Percentiles rank a stretch among this genome's conserved stretches.
phyloP scores from a whole-genome alignment of 2,113 vertebrate genomes.

The Phaethornis superciliosus region DNA sequence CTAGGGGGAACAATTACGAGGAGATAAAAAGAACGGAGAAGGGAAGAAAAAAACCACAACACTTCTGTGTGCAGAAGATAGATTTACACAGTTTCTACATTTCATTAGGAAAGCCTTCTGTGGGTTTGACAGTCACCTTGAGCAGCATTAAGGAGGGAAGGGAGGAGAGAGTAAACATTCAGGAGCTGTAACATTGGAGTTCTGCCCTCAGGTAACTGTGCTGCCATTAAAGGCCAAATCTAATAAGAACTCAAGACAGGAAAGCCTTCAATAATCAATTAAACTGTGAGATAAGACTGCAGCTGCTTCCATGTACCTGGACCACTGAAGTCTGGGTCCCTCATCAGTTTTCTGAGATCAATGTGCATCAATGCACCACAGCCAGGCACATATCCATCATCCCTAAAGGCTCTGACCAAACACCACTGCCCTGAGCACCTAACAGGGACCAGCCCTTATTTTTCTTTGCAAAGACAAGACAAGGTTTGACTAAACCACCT shows the following conservation, averaged over 20 bases:
- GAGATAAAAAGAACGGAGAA: slow-evolving; percentile 33
- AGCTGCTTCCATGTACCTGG: background rate
- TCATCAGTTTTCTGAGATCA: background rate
- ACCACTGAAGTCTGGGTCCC: background rate
- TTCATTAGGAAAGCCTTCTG: slow-evolving; percentile 53
- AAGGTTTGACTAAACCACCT: background rate
- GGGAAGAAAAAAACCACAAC: background rate
- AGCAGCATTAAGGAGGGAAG: slow-evolving; percentile 28
- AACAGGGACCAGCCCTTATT: background rate
- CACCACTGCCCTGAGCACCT: background rate
- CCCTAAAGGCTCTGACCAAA: background rate
- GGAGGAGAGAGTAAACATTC: slow-evolving; percentile 31
- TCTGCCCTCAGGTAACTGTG: slow-evolving; percentile 6
- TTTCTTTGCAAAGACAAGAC: background rate
- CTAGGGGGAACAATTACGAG: slow-evolving; percentile 63
- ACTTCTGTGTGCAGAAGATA: background rate
- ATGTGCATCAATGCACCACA: background rate
- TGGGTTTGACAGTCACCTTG: slow-evolving; percentile 69
- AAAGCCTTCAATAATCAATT: slow-evolving; percentile 31
- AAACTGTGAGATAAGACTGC: background rate
- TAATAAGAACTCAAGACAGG: background rate
- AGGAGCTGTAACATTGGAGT: background rate
- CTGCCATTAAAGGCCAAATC: slow-evolving; percentile 1
- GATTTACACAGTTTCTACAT: slow-evolving; percentile 15
- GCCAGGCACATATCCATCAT: background rate